phyloP scores from a whole-genome alignment of 2,888 invertebrate genomes.

The Phoenoteleia sp. region DNA sequence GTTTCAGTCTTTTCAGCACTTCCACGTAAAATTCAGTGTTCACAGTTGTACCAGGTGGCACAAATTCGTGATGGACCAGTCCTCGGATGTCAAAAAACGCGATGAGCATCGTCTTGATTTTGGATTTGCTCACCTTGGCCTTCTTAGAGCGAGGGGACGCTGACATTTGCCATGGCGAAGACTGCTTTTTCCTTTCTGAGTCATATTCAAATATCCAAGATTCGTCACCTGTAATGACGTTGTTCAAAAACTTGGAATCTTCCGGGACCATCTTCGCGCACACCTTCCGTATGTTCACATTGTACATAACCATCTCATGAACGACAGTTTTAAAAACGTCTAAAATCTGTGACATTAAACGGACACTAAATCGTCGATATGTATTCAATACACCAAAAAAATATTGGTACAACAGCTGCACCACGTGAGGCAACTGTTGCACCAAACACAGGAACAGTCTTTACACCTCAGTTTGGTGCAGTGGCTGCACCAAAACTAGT shows the following conservation, averaged over 20 bases:
- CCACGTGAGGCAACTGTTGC: no score
- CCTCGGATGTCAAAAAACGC: conserved; percentile 61
- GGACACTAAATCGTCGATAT: no score
- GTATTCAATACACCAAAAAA: no score
- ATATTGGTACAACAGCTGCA: no score
- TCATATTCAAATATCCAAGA: conserved; percentile 67
- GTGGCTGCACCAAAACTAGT: no score
- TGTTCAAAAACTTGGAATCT: conserved; percentile 40
- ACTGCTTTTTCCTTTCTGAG: conserved; percentile 62
- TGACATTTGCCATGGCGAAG: conserved; percentile 48
- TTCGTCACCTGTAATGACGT: conserved; percentile 58
- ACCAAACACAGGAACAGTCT: no score
- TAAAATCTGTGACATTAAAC: no score
- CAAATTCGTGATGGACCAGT: conserved; percentile 72
- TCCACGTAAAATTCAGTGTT: conserved; percentile 68
- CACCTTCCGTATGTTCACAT: no score
- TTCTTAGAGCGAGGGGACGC: conserved; percentile 52
- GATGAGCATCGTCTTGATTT: conserved; percentile 68
- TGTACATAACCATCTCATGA: no score
- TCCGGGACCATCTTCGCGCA: conserved; percentile 75
- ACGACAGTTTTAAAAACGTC: no score
- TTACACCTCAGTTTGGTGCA: no score
- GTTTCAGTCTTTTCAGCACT: conserved; percentile 28
- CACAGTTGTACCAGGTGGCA: conserved; percentile 69
- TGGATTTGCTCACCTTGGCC: conserved; percentile 59